phyloP scores from a whole-genome alignment of 2,797 vertebrate species.

The Spinus olivaceus region DNA sequence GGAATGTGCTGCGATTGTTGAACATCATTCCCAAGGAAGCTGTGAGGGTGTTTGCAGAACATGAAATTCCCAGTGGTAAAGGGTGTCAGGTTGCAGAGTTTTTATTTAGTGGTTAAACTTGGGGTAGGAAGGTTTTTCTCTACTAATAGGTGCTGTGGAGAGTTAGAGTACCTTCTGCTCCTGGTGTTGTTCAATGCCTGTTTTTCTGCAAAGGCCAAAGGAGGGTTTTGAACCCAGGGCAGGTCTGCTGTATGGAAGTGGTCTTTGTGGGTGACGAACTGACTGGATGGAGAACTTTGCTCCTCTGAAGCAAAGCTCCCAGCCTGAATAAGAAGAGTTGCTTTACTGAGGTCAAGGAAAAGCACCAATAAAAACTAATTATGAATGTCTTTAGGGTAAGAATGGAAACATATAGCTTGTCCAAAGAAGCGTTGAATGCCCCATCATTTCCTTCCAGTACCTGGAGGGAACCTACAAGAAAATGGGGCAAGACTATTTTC shows the following conservation, averaged over 20 bases:
- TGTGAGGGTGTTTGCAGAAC: neutral
- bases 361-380: neutral
- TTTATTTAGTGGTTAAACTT: neutral
- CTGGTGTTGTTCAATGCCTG: neutral
- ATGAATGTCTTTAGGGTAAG: neutral
- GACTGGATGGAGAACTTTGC: neutral
- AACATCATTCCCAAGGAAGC: neutral
- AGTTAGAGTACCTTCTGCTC: neutral
- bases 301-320: neutral
- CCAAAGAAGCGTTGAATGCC: neutral
- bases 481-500: neutral
- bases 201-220: neutral
- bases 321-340: neutral
- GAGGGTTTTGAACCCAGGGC: neutral
- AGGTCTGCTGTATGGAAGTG: neutral
- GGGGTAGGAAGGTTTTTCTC: neutral
- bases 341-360: neutral
- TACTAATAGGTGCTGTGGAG: neutral
- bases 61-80: neutral
- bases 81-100: neutral
- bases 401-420: neutral
- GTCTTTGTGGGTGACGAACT: neutral
- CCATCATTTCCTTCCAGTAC: neutral
- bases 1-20: neutral
- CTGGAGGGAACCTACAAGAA: neutral